A percentile compares a stretch with the other conserved stretches of the same genome.
phyloP scores from a whole-genome alignment of 2,888 invertebrate genomes.

The Chymomyza fuscimana region DNA sequence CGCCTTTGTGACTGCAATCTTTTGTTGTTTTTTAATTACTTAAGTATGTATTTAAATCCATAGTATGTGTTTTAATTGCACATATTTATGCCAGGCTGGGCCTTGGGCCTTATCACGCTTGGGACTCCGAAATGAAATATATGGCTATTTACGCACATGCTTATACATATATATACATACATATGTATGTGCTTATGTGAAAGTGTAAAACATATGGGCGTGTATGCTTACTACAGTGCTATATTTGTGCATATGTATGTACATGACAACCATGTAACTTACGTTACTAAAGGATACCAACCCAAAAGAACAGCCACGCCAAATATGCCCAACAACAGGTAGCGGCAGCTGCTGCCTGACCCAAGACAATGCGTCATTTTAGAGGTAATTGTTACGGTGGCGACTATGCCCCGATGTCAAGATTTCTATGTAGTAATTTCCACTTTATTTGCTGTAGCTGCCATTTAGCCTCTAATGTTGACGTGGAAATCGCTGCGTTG shows the following conservation, averaged over 20 bases:
- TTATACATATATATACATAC: not conserved
- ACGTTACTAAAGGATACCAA: slow-evolving; percentile 35
- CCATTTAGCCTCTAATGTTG: not conserved
- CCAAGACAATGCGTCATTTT: not conserved
- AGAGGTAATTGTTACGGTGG: not conserved
- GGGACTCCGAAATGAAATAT: not conserved
- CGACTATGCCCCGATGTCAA: not conserved
- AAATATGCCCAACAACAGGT: slow-evolving; percentile 35
- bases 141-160: not conserved
- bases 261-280: not conserved
- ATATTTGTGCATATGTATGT: slow-evolving; percentile 2
- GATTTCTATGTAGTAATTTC: not conserved
- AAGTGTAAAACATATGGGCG: slow-evolving; percentile 1
- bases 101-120: not conserved
- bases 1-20: not conserved
- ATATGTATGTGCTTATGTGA: not conserved
- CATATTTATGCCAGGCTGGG: not conserved
- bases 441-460: not conserved
- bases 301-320: slow-evolving; percentile 38
- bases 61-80: not conserved
- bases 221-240: not conserved
- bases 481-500: not conserved
- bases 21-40: slow-evolving; percentile 1
- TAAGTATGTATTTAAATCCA: not conserved
- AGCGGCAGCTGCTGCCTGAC: slow-evolving; percentile 15